Conservation (phyloP, 2,113 vertebrate species). For the Callipepla californica region DNA sequence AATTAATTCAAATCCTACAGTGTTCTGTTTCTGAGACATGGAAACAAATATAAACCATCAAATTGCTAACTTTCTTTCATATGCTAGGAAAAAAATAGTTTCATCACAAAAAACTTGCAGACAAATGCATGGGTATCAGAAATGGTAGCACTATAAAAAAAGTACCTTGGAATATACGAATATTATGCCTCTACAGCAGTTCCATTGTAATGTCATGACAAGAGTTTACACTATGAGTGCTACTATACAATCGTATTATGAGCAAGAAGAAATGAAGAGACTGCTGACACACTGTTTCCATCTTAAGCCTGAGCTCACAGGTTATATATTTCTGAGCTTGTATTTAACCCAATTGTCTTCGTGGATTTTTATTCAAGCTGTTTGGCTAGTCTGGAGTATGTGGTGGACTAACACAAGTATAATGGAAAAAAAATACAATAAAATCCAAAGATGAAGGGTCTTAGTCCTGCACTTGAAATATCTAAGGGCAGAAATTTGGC, state of each 20-base stretch:
- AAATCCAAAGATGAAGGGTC: background rate
- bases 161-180: background rate
- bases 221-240: background rate
- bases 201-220: background rate
- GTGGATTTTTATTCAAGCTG: background rate
- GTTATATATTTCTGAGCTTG: background rate
- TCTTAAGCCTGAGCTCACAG: constrained; percentile 5
- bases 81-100: background rate
- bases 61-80: constrained; percentile 1
- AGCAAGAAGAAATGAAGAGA: background rate
- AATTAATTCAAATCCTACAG: background rate
- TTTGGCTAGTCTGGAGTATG: background rate
- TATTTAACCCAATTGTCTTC: background rate
- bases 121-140: constrained; percentile 17
- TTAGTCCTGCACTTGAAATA: background rate
- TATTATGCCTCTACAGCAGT: background rate
- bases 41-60: constrained; percentile 11
- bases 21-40: background rate
- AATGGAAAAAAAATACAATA: background rate
- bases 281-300: background rate
- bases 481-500: background rate
- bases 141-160: constrained; percentile 8
- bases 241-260: constrained; percentile 7
- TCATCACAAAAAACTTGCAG: constrained; percentile 20
- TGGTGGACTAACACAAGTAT: background rate